A percentile compares a stretch with the other conserved stretches of the same genome.
These are phyloP conservation scores for Plodia interpunctella DNA, from an alignment of 1,140 invertebrate genomes.

Conservation along the genomic window DNA sequence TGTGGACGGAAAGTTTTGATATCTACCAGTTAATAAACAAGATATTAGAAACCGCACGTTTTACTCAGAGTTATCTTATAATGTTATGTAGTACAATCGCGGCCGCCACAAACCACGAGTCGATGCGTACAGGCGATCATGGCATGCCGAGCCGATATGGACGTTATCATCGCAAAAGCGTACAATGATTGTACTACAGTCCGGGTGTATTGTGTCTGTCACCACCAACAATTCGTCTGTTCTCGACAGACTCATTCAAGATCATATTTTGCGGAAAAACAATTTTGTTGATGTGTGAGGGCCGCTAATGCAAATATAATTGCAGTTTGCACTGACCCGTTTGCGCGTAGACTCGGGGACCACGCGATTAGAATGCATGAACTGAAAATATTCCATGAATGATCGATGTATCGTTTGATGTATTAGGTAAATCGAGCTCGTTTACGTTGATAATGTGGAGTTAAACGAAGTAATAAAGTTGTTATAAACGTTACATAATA, in stretches of 20 bases:
- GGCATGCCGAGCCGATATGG: not conserved
- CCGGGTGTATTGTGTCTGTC: not conserved
- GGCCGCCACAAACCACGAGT: not conserved
- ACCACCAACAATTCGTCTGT: not conserved
- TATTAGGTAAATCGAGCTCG: too few relatives aligned
- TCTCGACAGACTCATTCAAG: not conserved
- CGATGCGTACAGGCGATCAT: not conserved
- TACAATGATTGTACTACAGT: not conserved
- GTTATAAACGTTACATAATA: not conserved
- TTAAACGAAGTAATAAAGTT: too few relatives aligned
- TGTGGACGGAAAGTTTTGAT: constrained; percentile 5
- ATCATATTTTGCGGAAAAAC: not conserved
- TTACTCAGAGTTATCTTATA: not conserved
- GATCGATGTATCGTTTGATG: not conserved
- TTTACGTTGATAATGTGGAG: too few relatives aligned
- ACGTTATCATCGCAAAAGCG: not conserved
- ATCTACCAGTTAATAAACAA: not conserved
- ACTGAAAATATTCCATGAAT: not conserved
- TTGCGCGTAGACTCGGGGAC: not conserved
- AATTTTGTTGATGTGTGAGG: not conserved
- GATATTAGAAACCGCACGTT: constrained; percentile 1
- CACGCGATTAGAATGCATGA: not conserved
- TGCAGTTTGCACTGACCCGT: not conserved
- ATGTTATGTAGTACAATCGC: not conserved
- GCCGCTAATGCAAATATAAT: not conserved